Evolutionary conservation across 2,888 invertebrate species (phyloP).

Genomic region (Tholera decimalis): DNA sequence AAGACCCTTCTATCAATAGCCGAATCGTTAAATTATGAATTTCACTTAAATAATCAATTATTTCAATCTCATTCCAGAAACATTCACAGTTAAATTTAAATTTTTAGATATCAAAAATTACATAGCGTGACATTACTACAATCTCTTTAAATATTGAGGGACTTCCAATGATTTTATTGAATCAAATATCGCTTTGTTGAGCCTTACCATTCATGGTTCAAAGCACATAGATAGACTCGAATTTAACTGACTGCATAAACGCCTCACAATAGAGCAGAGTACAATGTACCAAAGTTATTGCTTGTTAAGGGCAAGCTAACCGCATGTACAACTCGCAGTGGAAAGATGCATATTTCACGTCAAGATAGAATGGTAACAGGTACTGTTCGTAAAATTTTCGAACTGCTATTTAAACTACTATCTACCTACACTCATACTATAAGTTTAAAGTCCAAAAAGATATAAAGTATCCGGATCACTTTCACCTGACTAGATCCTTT

Average conservation of each 20-base stretch:
- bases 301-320: slow-evolving; percentile 30
- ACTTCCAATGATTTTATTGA: slow-evolving; percentile 34
- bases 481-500: too few relatives aligned
- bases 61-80: too few relatives aligned
- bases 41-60: too few relatives aligned
- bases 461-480: neutral
- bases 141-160: too few relatives aligned
- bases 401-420: neutral
- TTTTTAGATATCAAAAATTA: too few relatives aligned
- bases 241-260: slow-evolving; percentile 41
- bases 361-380: slow-evolving; percentile 50
- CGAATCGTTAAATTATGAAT: too few relatives aligned
- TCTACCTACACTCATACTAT: too few relatives aligned
- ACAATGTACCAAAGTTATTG: slow-evolving; percentile 58
- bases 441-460: neutral
- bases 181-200: slow-evolving; percentile 30
- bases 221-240: slow-evolving; percentile 30
- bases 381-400: neutral
- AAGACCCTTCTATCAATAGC: too few relatives aligned
- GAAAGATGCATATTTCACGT: slow-evolving; percentile 63
- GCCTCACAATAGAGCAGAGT: slow-evolving; percentile 51
- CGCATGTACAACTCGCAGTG: slow-evolving; percentile 31
- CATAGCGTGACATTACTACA: too few relatives aligned
- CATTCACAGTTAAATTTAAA: too few relatives aligned
- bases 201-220: slow-evolving; percentile 29